Conservation (phyloP, 2,113 vertebrate genomes). For the Myiozetetes cayanensis region DNA sequence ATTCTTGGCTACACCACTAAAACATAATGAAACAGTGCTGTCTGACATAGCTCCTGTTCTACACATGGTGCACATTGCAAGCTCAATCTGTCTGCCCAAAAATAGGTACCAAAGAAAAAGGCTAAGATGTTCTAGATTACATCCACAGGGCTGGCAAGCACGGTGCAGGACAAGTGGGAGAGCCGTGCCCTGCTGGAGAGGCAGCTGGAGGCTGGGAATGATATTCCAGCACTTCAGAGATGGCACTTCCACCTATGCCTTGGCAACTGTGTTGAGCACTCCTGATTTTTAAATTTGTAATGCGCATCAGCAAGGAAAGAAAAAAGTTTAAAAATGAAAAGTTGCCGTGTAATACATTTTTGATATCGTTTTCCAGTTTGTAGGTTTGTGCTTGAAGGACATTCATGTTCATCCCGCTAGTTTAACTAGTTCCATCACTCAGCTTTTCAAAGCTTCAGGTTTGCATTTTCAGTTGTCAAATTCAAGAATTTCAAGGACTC, state of each 20-base stretch:
- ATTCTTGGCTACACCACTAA: constrained; percentile 4
- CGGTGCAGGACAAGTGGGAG: neutral
- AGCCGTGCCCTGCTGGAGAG: neutral
- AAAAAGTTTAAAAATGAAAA: neutral
- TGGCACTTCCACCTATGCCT: neutral
- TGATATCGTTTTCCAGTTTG: neutral
- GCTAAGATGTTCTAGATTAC: neutral
- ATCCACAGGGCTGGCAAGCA: neutral
- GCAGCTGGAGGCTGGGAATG: neutral
- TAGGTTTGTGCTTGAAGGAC: neutral
- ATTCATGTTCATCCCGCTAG: neutral
- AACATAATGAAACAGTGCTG: constrained; percentile 4
- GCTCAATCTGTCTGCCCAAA: constrained; percentile 23
- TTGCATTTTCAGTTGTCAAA: neutral
- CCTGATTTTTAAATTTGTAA: neutral
- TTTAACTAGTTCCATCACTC: neutral
- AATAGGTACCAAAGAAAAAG: neutral
- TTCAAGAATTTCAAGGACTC: neutral
- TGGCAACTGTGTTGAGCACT: neutral
- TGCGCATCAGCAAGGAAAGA: neutral
- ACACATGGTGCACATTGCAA: neutral
- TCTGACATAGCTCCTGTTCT: constrained; percentile 18
- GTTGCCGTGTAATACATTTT: neutral
- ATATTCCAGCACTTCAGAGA: neutral
- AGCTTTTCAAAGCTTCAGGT: neutral